These are phyloP conservation scores for Eupeodes latifasciatus DNA, from an alignment of 2,888 invertebrate species.

Conservation along the genomic window DNA sequence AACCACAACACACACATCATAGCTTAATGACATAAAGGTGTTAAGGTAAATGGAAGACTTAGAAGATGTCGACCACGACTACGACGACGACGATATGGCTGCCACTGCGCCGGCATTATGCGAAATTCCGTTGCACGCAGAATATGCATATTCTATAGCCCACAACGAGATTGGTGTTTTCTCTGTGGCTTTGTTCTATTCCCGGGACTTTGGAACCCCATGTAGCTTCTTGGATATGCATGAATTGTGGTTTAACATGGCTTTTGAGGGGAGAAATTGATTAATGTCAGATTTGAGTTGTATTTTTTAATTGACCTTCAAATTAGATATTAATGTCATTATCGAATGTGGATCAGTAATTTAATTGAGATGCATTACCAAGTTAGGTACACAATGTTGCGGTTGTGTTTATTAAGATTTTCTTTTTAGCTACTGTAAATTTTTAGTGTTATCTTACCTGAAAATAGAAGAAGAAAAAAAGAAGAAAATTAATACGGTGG, in stretches of 20 bases:
- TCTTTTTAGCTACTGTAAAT: constrained; percentile 26
- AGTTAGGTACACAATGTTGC: constrained; percentile 40
- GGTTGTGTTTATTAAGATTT: constrained; percentile 60
- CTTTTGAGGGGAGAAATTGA: constrained; percentile 58
- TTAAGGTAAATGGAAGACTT: constrained; percentile 70
- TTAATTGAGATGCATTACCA: constrained; percentile 72
- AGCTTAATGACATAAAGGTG: constrained; percentile 71
- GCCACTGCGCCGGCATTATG: neutral
- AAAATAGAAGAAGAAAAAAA: constrained; percentile 38
- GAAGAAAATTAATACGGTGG: neutral
- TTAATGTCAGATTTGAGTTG: constrained; percentile 47
- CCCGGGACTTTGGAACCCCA: neutral
- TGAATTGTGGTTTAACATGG: constrained; percentile 61
- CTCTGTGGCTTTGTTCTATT: constrained; percentile 23
- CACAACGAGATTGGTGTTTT: constrained; percentile 16
- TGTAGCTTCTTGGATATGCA: constrained; percentile 46
- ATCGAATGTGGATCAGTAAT: constrained; percentile 56
- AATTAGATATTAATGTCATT: constrained; percentile 62
- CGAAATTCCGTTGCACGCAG: no score
- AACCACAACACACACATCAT: constrained; percentile 68
- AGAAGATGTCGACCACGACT: constrained; percentile 8
- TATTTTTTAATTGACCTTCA: constrained; percentile 59
- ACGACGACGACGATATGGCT: constrained; percentile 33
- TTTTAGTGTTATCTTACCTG: constrained; percentile 61
- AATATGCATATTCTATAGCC: neutral